Percentiles rank a stretch among this genome's conserved stretches.
Conservation (phyloP, 2,113 vertebrate genomes). For the Nycticryphes semicollaris region DNA sequence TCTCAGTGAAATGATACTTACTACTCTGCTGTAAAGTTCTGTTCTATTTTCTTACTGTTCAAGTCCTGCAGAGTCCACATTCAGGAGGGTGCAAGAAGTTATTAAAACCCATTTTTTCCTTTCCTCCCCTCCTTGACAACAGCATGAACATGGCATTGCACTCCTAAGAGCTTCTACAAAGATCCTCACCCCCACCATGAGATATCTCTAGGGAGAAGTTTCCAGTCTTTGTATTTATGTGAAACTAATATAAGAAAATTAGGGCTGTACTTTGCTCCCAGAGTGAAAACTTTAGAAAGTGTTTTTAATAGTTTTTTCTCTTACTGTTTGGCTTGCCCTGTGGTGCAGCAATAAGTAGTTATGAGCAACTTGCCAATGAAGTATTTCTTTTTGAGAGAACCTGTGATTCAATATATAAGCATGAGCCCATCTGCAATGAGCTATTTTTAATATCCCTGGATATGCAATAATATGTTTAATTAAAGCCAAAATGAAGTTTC, state of each 20-base stretch:
- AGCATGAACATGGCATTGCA: background rate
- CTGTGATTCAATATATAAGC: background rate
- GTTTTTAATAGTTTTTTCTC: background rate
- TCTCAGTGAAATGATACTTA: background rate
- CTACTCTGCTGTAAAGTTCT: background rate
- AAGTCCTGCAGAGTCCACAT: background rate
- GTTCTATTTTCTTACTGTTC: background rate
- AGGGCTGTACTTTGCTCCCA: background rate
- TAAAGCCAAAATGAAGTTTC: background rate
- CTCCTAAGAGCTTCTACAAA: background rate
- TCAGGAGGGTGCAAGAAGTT: background rate
- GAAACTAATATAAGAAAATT: background rate
- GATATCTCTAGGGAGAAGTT: background rate
- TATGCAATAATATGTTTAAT: background rate
- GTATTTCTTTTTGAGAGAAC: background rate
- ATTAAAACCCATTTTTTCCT: background rate
- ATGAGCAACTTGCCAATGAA: background rate
- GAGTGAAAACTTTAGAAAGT: background rate
- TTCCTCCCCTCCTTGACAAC: background rate
- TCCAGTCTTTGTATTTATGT: background rate
- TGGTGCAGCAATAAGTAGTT: background rate
- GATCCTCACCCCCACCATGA: background rate
- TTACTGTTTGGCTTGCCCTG: background rate
- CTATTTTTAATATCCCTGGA: conserved; percentile 8
- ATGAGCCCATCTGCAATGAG: background rate